Percentiles rank a stretch among this genome's conserved stretches.
These are phyloP conservation scores for Hemiprocne comata DNA, from an alignment of 2,113 vertebrate genomes.

Conservation along the genomic window DNA sequence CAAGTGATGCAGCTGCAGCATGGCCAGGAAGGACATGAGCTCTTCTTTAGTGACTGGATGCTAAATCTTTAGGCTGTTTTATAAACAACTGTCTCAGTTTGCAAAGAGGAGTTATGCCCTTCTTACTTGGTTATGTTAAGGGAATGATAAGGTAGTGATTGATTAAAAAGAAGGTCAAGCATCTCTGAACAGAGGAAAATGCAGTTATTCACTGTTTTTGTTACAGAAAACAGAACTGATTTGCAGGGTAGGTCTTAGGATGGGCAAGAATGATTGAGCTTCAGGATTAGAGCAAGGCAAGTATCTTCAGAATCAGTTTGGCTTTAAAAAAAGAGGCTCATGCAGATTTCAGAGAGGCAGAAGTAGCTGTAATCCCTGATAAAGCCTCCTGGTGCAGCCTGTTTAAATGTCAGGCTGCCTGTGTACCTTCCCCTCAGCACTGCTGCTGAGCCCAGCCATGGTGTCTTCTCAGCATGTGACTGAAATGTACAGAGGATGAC, in stretches of 20 bases:
- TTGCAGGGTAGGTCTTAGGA: neutral
- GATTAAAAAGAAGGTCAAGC: neutral
- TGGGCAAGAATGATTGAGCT: neutral
- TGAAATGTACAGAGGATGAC: neutral
- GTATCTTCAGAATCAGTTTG: neutral
- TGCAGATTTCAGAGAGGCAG: neutral
- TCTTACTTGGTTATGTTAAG: neutral
- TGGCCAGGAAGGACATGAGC: neutral
- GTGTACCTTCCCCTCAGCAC: neutral
- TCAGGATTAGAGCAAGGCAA: neutral
- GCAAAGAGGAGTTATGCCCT: neutral
- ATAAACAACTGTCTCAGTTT: neutral
- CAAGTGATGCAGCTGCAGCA: neutral
- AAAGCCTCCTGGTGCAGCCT: neutral
- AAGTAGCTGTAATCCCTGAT: neutral
- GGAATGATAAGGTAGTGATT: neutral
- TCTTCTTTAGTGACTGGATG: neutral
- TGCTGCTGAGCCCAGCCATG: neutral
- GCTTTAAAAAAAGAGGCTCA: neutral
- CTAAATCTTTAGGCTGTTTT: neutral
- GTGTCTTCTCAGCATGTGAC: neutral
- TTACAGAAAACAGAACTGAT: neutral
- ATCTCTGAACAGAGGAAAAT: neutral
- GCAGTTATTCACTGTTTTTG: neutral
- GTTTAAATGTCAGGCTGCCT: neutral